These are phyloP conservation scores for Hydrochoerus hydrochaeris DNA, from an alignment of 2,113 vertebrate species.

Conservation along the genomic window DNA sequence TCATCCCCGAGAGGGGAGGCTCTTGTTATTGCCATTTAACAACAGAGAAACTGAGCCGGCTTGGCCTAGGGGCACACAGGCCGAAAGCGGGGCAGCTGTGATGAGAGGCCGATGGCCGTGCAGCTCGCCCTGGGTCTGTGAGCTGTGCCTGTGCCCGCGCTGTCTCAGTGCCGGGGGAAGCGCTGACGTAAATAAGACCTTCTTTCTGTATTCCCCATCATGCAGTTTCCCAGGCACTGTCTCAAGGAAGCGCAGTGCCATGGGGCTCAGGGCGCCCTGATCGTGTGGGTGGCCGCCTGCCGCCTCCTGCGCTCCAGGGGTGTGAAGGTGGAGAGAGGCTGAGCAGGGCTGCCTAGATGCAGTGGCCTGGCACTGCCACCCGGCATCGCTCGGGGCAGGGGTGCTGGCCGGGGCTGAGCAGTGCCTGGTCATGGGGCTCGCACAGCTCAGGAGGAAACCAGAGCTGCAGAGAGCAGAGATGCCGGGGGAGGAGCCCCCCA, in stretches of 20 bases:
- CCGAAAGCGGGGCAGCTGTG: not conserved
- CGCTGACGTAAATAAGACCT: not conserved
- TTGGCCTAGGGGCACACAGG: not conserved
- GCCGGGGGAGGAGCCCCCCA: no score
- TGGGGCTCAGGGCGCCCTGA: accelerated
- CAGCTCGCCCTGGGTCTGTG: not conserved
- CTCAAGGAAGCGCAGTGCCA: accelerated
- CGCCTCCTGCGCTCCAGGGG: accelerated
- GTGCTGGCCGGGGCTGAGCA: accelerated
- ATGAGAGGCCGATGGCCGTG: not conserved
- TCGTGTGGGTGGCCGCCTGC: no score
- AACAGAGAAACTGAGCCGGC: not conserved
- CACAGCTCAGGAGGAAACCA: not conserved
- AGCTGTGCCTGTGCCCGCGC: not conserved
- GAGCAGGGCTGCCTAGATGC: accelerated
- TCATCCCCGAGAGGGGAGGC: not conserved
- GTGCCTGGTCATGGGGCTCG: accelerated
- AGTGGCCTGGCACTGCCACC: accelerated
- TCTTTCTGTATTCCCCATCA: accelerated
- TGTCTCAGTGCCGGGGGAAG: not conserved
- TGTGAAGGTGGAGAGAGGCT: not conserved
- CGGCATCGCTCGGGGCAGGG: accelerated
- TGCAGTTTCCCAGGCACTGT: not conserved
- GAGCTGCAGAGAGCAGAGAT: not conserved
- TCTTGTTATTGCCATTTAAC: not conserved